Base-by-base conservation (phyloP, 2,797 vertebrate species). In the Phyllotis vaccarum region DNA sequence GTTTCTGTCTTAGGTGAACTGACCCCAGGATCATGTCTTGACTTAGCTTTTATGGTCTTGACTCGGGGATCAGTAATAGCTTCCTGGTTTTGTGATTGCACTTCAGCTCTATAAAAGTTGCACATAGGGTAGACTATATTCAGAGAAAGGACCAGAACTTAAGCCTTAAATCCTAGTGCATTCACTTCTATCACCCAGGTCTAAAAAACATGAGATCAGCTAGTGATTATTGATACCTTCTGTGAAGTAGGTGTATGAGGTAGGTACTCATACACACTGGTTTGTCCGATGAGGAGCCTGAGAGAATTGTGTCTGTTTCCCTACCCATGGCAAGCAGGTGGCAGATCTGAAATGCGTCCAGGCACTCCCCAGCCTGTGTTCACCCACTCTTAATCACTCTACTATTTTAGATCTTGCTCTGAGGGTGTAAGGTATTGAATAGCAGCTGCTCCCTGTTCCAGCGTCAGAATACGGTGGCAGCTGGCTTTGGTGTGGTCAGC, bases 391-490 rank as follows among this genome's bases (percentile, higher is more conserved):
- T 91, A 91, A 95, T 91, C 81, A 64, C 90, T 93, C 82, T 91
- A 93, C 93, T 96, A 58, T 94, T 96, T 89, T 93, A 90, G 83
- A 94, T 70, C 37, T 89, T 70, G 27, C 14, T 91, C 72, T 92
- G 93, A 86, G 82, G 88, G 81, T 62, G 43, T 52, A 87, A 85
- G 85, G 66, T 95, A 56, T 83, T 92, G 68, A 86, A 52, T 49
- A 34, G 87, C 96, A 96, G 87, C 89, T 96, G 95, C 46, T 91
- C 81, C 52, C 21, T 78, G 46, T 79, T 88, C 86, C 72, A 78
- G 70, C 60, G 58, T 62, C 86, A 68, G 37, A 52, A 58, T 68
- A 72, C 66, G 49, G 43, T 31, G 66, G 91, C 85, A 93, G 81
- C 81, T 89, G 78, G 76, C 21, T 68, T 80, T 49, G 17, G 17